phyloP scores from a whole-genome alignment of 2,113 vertebrate species.

The Cathartes aura region DNA sequence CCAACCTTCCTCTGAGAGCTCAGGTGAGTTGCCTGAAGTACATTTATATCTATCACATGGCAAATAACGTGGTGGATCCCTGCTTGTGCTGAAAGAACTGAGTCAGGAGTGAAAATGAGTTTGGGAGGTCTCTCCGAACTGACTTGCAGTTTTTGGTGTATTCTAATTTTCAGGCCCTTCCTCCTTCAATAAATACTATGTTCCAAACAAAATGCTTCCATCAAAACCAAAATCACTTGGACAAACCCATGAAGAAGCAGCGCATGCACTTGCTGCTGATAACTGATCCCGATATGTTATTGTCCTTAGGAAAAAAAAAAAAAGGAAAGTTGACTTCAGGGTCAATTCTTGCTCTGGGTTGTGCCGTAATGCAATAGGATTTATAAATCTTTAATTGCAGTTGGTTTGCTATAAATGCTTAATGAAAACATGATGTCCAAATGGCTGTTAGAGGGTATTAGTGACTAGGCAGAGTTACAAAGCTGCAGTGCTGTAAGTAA shows the following conservation, averaged over 20 bases:
- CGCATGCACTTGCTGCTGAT: not conserved
- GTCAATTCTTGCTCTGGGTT: conserved; percentile 34
- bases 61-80: not conserved
- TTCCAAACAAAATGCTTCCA: not conserved
- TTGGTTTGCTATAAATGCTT: conserved; percentile 76
- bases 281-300: not conserved
- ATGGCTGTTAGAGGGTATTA: conserved; percentile 43
- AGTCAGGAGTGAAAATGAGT: not conserved
- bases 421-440: conserved; percentile 72
- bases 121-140: not conserved
- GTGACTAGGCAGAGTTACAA: not conserved
- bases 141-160: not conserved
- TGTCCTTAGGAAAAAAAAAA: not conserved
- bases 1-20: not conserved
- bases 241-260: not conserved
- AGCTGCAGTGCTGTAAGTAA: conserved; percentile 44
- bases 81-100: not conserved
- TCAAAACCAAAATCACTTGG: conserved; percentile 16
- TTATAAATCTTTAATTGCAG: conserved; percentile 73
- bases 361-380: conserved; percentile 31
- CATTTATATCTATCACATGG: accelerated
- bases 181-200: not conserved
- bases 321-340: conserved; percentile 51
- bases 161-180: not conserved
- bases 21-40: not conserved